These are phyloP conservation scores for Todiramphus chloris DNA, from an alignment of 2,113 vertebrate species.

Conservation along the genomic window DNA sequence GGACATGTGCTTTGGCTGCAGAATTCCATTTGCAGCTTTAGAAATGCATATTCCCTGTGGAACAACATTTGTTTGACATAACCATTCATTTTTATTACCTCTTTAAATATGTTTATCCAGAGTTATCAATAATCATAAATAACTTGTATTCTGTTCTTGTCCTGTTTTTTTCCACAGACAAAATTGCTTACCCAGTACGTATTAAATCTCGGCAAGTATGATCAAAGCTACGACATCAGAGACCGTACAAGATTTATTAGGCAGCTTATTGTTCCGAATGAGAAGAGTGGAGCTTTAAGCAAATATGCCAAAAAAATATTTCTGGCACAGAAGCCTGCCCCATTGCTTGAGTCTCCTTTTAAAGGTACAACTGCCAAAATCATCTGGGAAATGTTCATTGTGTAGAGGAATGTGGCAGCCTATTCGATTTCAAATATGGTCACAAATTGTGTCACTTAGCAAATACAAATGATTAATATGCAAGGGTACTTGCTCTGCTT, in stretches of 20 bases:
- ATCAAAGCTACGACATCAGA: slow-evolving; percentile 99
- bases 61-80: slow-evolving; percentile 89
- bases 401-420: slow-evolving; percentile 34
- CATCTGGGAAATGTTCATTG: slow-evolving; percentile 38
- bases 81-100: slow-evolving; percentile 95
- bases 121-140: slow-evolving; percentile 99
- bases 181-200: slow-evolving; percentile 99
- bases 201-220: slow-evolving; percentile 97
- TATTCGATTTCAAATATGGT: slow-evolving; percentile 28
- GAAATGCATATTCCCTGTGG: slow-evolving; percentile 87
- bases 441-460: slow-evolving; percentile 46
- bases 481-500: background rate
- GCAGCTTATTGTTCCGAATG: slow-evolving; percentile 97
- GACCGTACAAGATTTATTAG: slow-evolving; percentile 98
- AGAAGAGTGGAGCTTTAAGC: slow-evolving; percentile 93
- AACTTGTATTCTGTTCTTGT: slow-evolving; percentile 81
- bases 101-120: slow-evolving; percentile 95
- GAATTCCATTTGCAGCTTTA: slow-evolving; percentile 88
- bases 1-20: slow-evolving; percentile 85
- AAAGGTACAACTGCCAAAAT: slow-evolving; percentile 85
- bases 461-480: slow-evolving; percentile 51
- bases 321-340: slow-evolving; percentile 93
- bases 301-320: slow-evolving; percentile 98
- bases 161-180: slow-evolving; percentile 84
- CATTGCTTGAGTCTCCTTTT: slow-evolving; percentile 92